Evolutionary conservation across 2,797 vertebrate genomes (phyloP).

Genomic region (Phaenicophaeus curvirostris): DNA sequence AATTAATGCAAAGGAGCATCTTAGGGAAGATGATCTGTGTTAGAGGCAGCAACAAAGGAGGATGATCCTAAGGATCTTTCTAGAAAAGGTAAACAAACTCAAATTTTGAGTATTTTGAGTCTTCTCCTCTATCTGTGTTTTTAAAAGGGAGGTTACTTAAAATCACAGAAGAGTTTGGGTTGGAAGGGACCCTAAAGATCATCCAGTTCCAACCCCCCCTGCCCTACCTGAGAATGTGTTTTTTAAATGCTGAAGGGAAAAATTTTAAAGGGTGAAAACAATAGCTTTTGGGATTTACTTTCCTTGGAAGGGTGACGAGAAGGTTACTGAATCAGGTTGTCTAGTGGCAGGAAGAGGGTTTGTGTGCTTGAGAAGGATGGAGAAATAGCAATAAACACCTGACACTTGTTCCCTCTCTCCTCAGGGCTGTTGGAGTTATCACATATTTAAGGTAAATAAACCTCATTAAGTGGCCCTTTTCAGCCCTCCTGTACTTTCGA

Average conservation of each 20-base stretch:
- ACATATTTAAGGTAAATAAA: slow-evolving; percentile 57
- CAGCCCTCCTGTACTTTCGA: background rate
- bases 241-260: accelerated
- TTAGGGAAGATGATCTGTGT: background rate
- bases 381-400: background rate
- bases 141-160: background rate
- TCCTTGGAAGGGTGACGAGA: background rate
- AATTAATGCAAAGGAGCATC: background rate
- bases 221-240: background rate
- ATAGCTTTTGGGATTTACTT: background rate
- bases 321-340: background rate
- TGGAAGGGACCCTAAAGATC: too few species aligned
- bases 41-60: background rate
- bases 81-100: background rate
- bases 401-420: slow-evolving; percentile 4
- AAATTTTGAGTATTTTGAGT: background rate
- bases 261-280: background rate
- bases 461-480: background rate
- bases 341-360: background rate
- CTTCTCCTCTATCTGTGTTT: background rate
- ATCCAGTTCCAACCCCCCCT: too few species aligned
- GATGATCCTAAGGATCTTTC: background rate
- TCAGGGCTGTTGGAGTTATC: slow-evolving; percentile 61
- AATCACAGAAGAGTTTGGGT: too few species aligned
- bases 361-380: background rate